Base-by-base conservation (phyloP, 2,888 invertebrate species). In the Ophion slaviceki region DNA sequence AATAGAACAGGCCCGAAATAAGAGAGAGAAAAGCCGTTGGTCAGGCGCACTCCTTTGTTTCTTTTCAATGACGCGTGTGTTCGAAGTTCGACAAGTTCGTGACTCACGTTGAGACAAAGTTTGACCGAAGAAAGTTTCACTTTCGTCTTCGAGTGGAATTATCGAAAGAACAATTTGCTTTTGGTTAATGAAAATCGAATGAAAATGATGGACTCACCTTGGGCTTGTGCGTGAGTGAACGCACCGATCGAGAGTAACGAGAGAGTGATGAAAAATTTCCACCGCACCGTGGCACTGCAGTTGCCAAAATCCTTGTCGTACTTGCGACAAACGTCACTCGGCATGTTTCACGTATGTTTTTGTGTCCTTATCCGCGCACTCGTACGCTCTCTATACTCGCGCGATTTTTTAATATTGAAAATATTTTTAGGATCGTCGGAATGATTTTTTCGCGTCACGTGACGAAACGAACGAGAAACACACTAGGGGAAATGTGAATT, bases 141-240 rank as follows among this genome's bases (percentile, higher is more conserved):
- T 53, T 3, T 17, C 4, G 47, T 17, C 4, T 53, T 17, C 40
- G 40, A 1, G 1, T 0, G 5, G 40, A 40, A 7, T 40, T 28
- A 36, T 74, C 36, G 11, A 61, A 62, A 45, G n/a, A 75, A 45
- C 62, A 62, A 75, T 28, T 20, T 24, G n/a, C 8, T 4, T n/a
- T 20, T 11, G 24, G 24, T 24, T 14, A 66, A n/a, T 24, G 6
- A 59, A 75, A 32, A 66, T 59, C 47, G 70, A 75, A 53, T 59
- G 47, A 72, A 62, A 82, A 62, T 53, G 70, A 62, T 84, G 84
- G 89, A 90, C 92, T 92, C 88, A 93, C 93, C 92, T 89, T 91
- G 90, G 84, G 82, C 91, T 79, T 89, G 90, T 83, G 90, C 87
- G 82, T 90, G 86, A 40, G 88, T 85, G 64, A 81, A 82, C 77